These are phyloP conservation scores for Parnassius apollo DNA, from an alignment of 2,888 invertebrate genomes.

Conservation along the genomic window DNA sequence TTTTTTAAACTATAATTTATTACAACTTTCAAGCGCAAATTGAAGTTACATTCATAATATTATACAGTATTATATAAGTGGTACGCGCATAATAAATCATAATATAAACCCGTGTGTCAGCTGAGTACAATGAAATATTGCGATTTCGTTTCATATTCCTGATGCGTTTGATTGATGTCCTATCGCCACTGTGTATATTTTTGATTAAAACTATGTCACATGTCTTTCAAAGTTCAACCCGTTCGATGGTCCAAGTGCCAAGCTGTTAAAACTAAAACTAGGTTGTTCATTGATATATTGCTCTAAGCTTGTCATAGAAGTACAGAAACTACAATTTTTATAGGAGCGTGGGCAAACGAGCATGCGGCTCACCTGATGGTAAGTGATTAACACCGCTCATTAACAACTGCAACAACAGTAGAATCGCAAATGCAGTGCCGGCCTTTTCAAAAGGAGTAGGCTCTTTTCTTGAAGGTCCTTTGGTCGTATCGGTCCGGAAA, in stretches of 20 bases:
- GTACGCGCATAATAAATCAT: conserved; percentile 1
- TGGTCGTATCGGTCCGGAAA: too few relatives aligned
- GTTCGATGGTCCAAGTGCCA: not conserved
- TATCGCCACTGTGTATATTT: conserved; percentile 18
- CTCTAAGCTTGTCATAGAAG: not conserved
- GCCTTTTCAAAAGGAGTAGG: not conserved
- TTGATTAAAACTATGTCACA: conserved; percentile 22
- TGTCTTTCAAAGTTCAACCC: conserved; percentile 16
- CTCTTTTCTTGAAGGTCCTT: not conserved
- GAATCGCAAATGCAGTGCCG: too few relatives aligned
- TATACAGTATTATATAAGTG: not conserved
- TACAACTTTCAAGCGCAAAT: too few relatives aligned
- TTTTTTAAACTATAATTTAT: too few relatives aligned
- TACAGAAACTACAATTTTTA: not conserved
- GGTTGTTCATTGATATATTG: conserved; percentile 4
- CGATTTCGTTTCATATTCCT: conserved; percentile 4
- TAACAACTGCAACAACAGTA: too few relatives aligned
- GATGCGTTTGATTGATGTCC: conserved; percentile 24
- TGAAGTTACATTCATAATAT: not conserved
- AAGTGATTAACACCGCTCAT: too few relatives aligned
- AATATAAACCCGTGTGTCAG: conserved; percentile 12
- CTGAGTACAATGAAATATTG: conserved; percentile 5
- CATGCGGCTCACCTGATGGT: too few relatives aligned
- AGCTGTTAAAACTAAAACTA: conserved; percentile 5
- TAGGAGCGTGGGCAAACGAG: too few relatives aligned